Conservation (phyloP, 2,797 vertebrate genomes). For the Ambastaia sidthimunki region DNA sequence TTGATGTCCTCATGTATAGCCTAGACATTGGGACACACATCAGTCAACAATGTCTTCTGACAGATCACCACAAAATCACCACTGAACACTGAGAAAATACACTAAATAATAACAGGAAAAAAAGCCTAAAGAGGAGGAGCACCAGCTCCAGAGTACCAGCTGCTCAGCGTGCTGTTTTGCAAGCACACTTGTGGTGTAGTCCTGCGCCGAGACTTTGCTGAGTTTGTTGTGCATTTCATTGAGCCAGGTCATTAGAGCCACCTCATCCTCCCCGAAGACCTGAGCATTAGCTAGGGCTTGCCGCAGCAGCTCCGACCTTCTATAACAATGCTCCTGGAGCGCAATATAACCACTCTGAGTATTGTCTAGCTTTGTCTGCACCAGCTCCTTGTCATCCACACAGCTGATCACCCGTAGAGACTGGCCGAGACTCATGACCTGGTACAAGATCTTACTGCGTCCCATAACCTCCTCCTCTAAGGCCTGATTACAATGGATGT, state of each 20-base stretch:
- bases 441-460: conserved; percentile 90
- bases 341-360: conserved; percentile 88
- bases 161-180: conserved; percentile 88
- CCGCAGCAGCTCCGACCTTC: conserved; percentile 89
- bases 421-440: conserved; percentile 90
- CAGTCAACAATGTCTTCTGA: conserved; percentile 7
- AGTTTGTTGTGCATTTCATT: conserved; percentile 86
- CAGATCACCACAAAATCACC: conserved; percentile 27
- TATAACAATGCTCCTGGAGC: conserved; percentile 89
- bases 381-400: conserved; percentile 92
- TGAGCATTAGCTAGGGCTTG: conserved; percentile 94
- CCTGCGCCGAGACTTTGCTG: conserved; percentile 84
- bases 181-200: conserved; percentile 84
- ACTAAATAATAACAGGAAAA: conserved; percentile 61
- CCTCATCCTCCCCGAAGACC: conserved; percentile 96
- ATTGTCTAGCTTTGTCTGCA: conserved; percentile 91
- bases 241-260: conserved; percentile 98
- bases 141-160: conserved; percentile 81
- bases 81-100: conserved; percentile 33
- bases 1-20: conserved; percentile 90
- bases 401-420: conserved; percentile 89
- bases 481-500: conserved; percentile 75
- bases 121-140: conserved; percentile 72
- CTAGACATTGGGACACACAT: conserved; percentile 70
- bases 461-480: conserved; percentile 92